phyloP scores from a whole-genome alignment of 2,888 invertebrate genomes.

The Synanthedon formicaeformis region DNA sequence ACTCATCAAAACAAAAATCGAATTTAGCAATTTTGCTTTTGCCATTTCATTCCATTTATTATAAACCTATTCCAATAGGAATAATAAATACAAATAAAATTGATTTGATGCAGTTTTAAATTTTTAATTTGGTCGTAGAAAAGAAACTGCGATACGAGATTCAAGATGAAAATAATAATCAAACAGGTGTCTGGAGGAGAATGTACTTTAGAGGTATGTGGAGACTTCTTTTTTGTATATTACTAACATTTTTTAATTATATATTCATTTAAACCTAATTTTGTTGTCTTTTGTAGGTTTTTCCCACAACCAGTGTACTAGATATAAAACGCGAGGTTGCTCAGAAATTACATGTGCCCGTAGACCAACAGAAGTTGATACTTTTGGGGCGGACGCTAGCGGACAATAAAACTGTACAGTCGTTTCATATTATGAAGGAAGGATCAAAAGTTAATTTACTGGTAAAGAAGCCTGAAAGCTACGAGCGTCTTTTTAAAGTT shows the following conservation, averaged over 20 bases:
- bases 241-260: no score
- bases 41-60: no score
- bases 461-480: conserved; percentile 69
- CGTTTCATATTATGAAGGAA: conserved; percentile 79
- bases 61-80: no score
- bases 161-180: conserved; percentile 76
- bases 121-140: no score
- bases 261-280: background rate
- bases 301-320: conserved; percentile 70
- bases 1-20: no score
- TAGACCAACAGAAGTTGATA: conserved; percentile 77
- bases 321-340: conserved; percentile 79
- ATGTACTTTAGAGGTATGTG: conserved; percentile 73
- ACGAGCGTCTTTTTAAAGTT: conserved; percentile 69
- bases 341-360: conserved; percentile 73
- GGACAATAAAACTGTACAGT: conserved; percentile 77
- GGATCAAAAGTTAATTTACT: conserved; percentile 80
- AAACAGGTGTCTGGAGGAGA: conserved; percentile 81
- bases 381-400: conserved; percentile 77
- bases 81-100: no score
- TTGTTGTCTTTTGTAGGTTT: conserved; percentile 44
- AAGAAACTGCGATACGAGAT: background rate
- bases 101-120: no score
- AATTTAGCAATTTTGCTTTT: no score
- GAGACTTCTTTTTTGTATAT: no score